Evolutionary conservation across 2,888 invertebrate genomes (phyloP).

Genomic region (Euspilapteryx auroguttella): DNA sequence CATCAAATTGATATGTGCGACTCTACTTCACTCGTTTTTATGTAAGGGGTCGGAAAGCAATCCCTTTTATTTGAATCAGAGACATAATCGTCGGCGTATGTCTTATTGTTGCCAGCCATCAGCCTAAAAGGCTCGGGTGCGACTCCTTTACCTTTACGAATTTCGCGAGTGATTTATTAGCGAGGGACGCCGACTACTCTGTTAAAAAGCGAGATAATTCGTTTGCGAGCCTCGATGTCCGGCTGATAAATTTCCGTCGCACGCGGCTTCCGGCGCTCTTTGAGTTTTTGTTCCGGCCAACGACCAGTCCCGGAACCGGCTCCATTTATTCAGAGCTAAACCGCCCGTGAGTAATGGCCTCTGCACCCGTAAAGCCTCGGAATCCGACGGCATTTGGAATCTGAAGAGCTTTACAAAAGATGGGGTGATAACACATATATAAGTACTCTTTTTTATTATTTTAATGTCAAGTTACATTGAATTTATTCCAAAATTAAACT

Average conservation of each 20-base stretch:
- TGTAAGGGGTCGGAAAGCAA: conserved; percentile 44
- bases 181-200: no score
- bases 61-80: conserved; percentile 46
- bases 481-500: no score
- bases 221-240: conserved; percentile 8
- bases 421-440: conserved; percentile 2
- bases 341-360: conserved; percentile 20
- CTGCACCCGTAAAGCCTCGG: conserved; percentile 11
- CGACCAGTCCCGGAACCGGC: conserved; percentile 19
- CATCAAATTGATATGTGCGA: conserved; percentile 54
- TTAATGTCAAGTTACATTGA: no score
- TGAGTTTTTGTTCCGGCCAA: conserved; percentile 22
- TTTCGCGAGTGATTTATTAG: no score
- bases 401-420: conserved; percentile 1
- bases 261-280: conserved; percentile 12
- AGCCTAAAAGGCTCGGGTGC: conserved; percentile 20
- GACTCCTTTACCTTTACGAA: no score
- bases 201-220: no score
- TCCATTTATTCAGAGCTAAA: conserved; percentile 25
- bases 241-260: conserved; percentile 11
- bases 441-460: no score
- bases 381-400: conserved; percentile 12
- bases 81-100: conserved; percentile 39
- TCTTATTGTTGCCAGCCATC: conserved; percentile 37
- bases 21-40: conserved; percentile 42